These are phyloP conservation scores for Drosophila rellima DNA, from an alignment of 2,888 invertebrate genomes.

Conservation along the genomic window DNA sequence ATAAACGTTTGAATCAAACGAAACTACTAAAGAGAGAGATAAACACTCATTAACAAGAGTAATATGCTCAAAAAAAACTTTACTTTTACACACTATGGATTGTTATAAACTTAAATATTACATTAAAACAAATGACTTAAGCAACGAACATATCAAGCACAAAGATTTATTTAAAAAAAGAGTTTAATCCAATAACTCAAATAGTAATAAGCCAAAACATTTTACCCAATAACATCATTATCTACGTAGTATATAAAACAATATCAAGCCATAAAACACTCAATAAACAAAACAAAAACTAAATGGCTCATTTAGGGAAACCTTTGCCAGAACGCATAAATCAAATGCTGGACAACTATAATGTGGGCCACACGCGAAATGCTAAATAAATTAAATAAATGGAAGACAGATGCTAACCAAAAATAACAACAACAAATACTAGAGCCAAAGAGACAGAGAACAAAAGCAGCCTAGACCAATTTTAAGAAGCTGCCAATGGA, in stretches of 20 bases:
- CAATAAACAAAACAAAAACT: constrained; percentile 18
- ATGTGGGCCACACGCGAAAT: constrained; percentile 60
- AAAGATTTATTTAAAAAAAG: not conserved
- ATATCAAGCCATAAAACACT: constrained; percentile 22
- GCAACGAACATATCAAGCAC: constrained; percentile 53
- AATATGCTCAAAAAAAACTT: not conserved
- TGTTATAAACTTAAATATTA: not conserved
- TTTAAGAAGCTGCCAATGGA: constrained; percentile 73
- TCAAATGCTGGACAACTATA: constrained; percentile 29
- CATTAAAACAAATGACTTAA: constrained; percentile 59
- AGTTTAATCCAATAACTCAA: not conserved
- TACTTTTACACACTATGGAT: not conserved
- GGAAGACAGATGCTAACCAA: constrained; percentile 64
- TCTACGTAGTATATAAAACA: not conserved
- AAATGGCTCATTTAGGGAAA: constrained; percentile 51
- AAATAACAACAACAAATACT: constrained; percentile 44
- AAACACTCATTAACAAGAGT: not conserved
- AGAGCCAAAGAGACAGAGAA: constrained; percentile 33
- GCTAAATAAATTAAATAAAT: constrained; percentile 68
- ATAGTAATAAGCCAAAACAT: not conserved
- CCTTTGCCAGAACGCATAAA: constrained; percentile 39
- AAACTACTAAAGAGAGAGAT: not conserved
- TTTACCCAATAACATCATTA: not conserved
- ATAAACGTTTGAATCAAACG: not conserved
- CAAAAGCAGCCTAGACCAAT: constrained; percentile 67